Percentiles rank a stretch among this genome's conserved stretches.
These are phyloP conservation scores for Deilephila elpenor DNA, from an alignment of 2,888 invertebrate genomes.

Conservation along the genomic window DNA sequence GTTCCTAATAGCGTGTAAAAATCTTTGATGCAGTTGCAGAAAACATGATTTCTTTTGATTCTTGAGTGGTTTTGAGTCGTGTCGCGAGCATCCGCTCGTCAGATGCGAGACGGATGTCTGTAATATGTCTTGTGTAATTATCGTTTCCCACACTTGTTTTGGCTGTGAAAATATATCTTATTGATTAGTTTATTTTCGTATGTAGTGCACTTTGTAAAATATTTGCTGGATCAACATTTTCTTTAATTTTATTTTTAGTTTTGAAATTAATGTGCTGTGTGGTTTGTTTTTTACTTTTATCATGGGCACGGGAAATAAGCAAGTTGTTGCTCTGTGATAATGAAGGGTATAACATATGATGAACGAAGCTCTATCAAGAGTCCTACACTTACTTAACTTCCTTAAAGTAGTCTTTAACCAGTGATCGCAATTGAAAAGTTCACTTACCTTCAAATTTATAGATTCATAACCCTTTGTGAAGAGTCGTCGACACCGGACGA, in stretches of 20 bases:
- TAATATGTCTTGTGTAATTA: constrained; percentile 5
- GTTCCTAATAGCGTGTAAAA: neutral
- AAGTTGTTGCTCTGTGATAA: too few relatives aligned
- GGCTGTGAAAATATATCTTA: neutral
- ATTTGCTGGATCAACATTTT: too few relatives aligned
- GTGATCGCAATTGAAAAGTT: neutral
- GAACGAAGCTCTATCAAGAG: too few relatives aligned
- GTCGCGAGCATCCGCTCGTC: neutral
- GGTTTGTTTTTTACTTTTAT: too few relatives aligned
- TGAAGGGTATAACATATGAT: too few relatives aligned
- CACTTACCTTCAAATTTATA: neutral
- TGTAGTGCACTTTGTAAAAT: neutral
- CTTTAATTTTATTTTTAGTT: too few relatives aligned
- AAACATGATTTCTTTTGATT: neutral
- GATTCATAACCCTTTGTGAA: neutral
- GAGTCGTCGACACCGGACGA: constrained; percentile 24
- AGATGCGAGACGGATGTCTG: neutral
- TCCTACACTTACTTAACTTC: too few relatives aligned
- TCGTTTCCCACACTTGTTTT: neutral
- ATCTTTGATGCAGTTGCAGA: constrained; percentile 13
- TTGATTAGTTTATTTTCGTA: neutral
- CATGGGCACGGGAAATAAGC: too few relatives aligned
- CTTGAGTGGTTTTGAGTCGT: neutral
- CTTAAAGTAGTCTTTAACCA: too few relatives aligned
- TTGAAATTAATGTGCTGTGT: too few relatives aligned